A percentile compares a stretch with the other conserved stretches of the same genome.
Conservation (phyloP, 2,888 invertebrate species). For the Drosophila cracens region DNA sequence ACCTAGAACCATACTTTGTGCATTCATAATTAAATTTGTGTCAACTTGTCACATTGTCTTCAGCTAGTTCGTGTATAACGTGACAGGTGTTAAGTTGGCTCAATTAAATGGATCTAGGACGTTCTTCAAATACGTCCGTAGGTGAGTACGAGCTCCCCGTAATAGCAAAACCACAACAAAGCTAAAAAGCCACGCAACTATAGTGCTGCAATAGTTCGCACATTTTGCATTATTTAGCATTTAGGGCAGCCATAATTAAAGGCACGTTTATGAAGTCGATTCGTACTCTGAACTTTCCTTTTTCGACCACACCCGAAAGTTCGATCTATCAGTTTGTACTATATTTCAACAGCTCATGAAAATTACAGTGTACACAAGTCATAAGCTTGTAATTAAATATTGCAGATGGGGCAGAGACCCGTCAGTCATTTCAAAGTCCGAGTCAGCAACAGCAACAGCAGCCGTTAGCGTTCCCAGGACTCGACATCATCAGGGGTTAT, state of each 20-base stretch:
- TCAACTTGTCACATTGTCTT: not conserved
- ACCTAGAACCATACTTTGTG: not conserved
- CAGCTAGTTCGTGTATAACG: slow-evolving; percentile 1
- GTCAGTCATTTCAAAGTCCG: slow-evolving; percentile 56
- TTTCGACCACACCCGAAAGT: not conserved
- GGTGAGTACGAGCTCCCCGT: slow-evolving; percentile 23
- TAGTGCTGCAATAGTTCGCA: slow-evolving; percentile 27
- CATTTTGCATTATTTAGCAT: slow-evolving; percentile 65
- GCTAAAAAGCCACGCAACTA: slow-evolving; percentile 49
- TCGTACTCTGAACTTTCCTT: slow-evolving; percentile 38
- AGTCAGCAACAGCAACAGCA: slow-evolving; percentile 55
- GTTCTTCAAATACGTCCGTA: slow-evolving; percentile 35
- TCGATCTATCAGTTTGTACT: slow-evolving; percentile 33
- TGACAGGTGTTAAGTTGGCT: slow-evolving; percentile 14
- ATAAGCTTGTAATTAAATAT: slow-evolving; percentile 66
- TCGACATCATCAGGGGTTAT: not conserved
- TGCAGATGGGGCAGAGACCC: slow-evolving; percentile 50
- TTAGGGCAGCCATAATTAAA: slow-evolving; percentile 38
- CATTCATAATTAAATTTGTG: slow-evolving; percentile 1
- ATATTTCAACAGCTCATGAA: slow-evolving; percentile 8
- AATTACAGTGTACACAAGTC: slow-evolving; percentile 61
- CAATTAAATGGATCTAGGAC: slow-evolving; percentile 45
- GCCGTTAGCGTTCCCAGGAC: slow-evolving; percentile 64
- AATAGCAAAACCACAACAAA: slow-evolving; percentile 45
- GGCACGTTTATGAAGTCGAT: slow-evolving; percentile 8